Evolutionary conservation across 2,113 vertebrate species (phyloP).

Genomic region (Corydoras maculifer): DNA sequence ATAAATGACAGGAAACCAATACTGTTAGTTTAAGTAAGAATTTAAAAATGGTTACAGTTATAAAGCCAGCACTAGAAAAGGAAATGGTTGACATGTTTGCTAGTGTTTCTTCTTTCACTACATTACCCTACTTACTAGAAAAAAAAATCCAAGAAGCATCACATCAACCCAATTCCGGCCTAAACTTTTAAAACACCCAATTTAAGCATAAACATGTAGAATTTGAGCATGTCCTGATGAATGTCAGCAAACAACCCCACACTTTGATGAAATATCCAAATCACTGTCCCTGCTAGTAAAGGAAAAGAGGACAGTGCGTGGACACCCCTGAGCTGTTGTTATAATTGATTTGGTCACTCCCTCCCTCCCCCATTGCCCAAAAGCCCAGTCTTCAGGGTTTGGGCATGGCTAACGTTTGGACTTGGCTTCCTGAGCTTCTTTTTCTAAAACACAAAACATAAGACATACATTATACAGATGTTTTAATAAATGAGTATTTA

Average conservation of each 20-base stretch:
- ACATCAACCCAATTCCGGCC: too few species aligned
- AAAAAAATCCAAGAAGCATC: constrained; percentile 1
- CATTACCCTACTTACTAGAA: constrained; percentile 32
- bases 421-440: constrained; percentile 62
- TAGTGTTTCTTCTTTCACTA: constrained; percentile 43
- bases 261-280: too few species aligned
- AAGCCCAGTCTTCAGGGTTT: constrained; percentile 31
- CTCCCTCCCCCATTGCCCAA: constrained; percentile 24
- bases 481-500: too few species aligned
- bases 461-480: background rate
- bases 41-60: background rate
- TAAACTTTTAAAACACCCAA: too few species aligned
- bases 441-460: constrained; percentile 43
- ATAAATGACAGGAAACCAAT: too few species aligned
- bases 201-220: too few species aligned
- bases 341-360: constrained; percentile 16
- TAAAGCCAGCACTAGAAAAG: constrained; percentile 11
- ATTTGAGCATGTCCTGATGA: too few species aligned
- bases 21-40: background rate
- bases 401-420: constrained; percentile 54
- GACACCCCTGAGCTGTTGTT: too few species aligned
- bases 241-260: too few species aligned
- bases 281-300: too few species aligned
- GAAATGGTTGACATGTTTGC: constrained; percentile 39
- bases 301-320: too few species aligned